These are phyloP conservation scores for Oscheius sp. DNA, from an alignment of 2,888 invertebrate species.

Conservation along the genomic window DNA sequence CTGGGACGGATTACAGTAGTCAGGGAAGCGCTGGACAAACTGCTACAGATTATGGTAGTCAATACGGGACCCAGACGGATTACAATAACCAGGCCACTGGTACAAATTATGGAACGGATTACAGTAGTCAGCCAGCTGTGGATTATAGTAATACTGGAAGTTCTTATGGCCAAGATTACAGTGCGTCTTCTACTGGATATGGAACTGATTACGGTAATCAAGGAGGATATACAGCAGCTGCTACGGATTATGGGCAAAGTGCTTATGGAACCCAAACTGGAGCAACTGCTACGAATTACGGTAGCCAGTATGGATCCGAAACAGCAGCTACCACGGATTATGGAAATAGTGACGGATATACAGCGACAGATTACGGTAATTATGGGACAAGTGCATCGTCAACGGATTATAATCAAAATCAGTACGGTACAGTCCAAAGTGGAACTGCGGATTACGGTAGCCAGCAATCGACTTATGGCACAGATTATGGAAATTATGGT, in stretches of 20 bases:
- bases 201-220: background rate
- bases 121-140: no score
- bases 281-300: background rate
- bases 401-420: no score
- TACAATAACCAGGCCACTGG: no score
- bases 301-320: background rate
- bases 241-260: background rate
- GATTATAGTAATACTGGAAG: background rate
- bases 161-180: background rate
- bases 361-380: no score
- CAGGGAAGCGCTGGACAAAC: background rate
- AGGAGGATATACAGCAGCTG: constrained; percentile 2
- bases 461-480: no score
- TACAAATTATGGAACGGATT: constrained; percentile 7
- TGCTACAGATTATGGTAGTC: background rate
- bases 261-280: background rate
- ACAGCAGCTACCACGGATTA: no score
- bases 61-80: constrained; percentile 1
- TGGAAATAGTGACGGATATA: no score
- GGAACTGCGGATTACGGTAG: constrained; percentile 7
- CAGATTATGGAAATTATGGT: background rate
- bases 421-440: no score
- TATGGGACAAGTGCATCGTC: no score
- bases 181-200: no score
- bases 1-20: constrained; percentile 11